Evolutionary conservation across 2,888 invertebrate species (phyloP).

Genomic region (Cerastoderma edule): DNA sequence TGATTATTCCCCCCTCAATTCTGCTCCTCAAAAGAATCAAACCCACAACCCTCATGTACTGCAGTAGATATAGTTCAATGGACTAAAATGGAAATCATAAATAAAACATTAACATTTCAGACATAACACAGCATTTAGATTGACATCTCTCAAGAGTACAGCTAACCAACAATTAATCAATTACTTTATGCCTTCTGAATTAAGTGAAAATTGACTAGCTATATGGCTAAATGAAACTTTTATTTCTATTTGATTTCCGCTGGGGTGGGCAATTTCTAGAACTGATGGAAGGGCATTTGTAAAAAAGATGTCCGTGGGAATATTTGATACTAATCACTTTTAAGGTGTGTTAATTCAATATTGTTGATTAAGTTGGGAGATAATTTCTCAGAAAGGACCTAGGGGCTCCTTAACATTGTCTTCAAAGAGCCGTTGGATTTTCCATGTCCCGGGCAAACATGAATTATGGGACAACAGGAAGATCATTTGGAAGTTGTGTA

Average conservation of each 20-base stretch:
- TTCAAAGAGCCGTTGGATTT: slow-evolving; percentile 28
- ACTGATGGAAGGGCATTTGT: slow-evolving; percentile 3
- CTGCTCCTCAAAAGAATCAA: too few species aligned
- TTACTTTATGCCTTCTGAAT: slow-evolving; percentile 29
- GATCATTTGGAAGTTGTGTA: slow-evolving; percentile 12
- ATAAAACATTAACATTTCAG: too few species aligned
- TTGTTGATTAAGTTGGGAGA: slow-evolving; percentile 53
- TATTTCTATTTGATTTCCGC: slow-evolving; percentile 21
- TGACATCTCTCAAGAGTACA: slow-evolving; percentile 3
- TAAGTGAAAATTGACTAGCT: slow-evolving; percentile 27
- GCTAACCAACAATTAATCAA: slow-evolving; percentile 24
- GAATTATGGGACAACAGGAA: slow-evolving; percentile 27
- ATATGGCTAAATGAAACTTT: not conserved
- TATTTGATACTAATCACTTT: slow-evolving; percentile 30
- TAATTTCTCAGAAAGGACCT: slow-evolving; percentile 37
- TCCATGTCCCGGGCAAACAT: not conserved
- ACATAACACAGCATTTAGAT: too few species aligned
- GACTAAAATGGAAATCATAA: too few species aligned
- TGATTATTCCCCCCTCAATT: too few species aligned
- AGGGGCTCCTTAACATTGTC: slow-evolving; percentile 36
- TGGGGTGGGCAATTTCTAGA: slow-evolving; percentile 7
- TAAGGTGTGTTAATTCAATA: slow-evolving; percentile 51
- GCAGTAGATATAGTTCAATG: too few species aligned
- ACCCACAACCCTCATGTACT: too few species aligned
- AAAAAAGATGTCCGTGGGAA: slow-evolving; percentile 40